These are phyloP conservation scores for Triplophysa dalaica DNA, from an alignment of 2,113 vertebrate genomes.

Conservation along the genomic window DNA sequence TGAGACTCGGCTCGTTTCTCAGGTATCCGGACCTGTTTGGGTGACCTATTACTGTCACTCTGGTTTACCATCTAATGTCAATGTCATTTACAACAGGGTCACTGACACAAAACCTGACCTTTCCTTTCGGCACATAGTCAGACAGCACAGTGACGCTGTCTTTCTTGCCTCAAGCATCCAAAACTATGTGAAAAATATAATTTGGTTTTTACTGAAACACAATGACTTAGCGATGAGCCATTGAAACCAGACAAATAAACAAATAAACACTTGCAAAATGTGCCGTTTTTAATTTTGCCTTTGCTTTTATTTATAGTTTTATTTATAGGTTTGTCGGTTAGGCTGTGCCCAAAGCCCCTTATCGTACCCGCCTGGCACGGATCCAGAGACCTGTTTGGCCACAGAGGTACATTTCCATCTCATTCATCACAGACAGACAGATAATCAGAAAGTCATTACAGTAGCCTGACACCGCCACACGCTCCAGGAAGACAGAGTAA, in stretches of 20 bases:
- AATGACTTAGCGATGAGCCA: not conserved
- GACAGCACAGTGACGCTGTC: not conserved
- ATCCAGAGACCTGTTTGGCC: constrained; percentile 63
- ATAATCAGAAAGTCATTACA: constrained; percentile 86
- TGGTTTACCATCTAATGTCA: constrained; percentile 45
- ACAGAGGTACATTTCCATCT: constrained; percentile 80
- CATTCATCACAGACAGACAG: constrained; percentile 85
- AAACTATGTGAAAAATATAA: not conserved
- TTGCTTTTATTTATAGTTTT: constrained; percentile 41
- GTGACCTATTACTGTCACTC: constrained; percentile 49
- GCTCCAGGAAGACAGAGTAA: constrained; percentile 79
- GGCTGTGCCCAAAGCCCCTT: constrained; percentile 25
- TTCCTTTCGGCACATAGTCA: constrained; percentile 15
- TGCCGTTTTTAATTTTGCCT: not conserved
- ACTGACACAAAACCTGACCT: constrained; percentile 33
- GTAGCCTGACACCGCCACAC: constrained; percentile 78
- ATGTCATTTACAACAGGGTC: constrained; percentile 56
- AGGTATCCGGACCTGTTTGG: constrained; percentile 66
- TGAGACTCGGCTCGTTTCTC: constrained; percentile 53
- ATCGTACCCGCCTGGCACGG: constrained; percentile 60
- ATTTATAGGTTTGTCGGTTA: constrained; percentile 26
- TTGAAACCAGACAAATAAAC: not conserved
- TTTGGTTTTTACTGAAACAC: not conserved
- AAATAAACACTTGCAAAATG: not conserved
- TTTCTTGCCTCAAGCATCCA: not conserved